Base-by-base conservation (phyloP, 2,797 vertebrate genomes). In the Pipistrellus pygmaeus region DNA sequence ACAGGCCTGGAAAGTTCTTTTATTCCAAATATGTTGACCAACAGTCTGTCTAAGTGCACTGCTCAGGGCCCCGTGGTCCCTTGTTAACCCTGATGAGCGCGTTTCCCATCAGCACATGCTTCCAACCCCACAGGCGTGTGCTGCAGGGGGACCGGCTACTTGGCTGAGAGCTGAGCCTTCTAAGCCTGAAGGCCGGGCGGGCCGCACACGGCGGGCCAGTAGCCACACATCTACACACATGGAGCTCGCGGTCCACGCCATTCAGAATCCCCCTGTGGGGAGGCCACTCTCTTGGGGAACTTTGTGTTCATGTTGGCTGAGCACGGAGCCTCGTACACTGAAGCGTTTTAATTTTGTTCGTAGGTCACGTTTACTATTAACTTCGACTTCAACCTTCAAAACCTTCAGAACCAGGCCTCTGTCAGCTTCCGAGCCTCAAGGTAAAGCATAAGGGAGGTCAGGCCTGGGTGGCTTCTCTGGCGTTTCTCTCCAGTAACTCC, bases 361-460 rank as follows among this genome's bases (percentile, higher is more conserved):
- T 85, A 99, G 99, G 98, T 99, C 44, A 98, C 97, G 84, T 99
- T 99, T 97, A 96, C 96, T 68, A 98, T 99, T 78, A 98, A 98
- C 94, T 99, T 99, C 91, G 99, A 99, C 96, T 99, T 99, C 97
- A 99, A 98, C 97, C 94, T 99, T 80, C 98, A 99, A 87, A 98
- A 98, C 91, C 97, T 99, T 96, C 98, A 98, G 95, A 98, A 98
- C 44, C 89, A 86, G 95, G 98, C 98, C 7, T 82, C 94, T 82
- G 90, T 99, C 96, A 96, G 91, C 85, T 99, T 99, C 97, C 97
- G 27, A 62, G 98, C 98, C 1, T 96, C 97, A 92, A 99, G 99
- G 99, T 99, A 98, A 90, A 90, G 68, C 78, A 62, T 32, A 11
- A 57, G 53, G 6, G 6, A 62, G 30, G 51, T 77, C 27, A 21